Base-by-base conservation (phyloP, 1,140 invertebrate genomes). In the Brachionus angularis region DNA sequence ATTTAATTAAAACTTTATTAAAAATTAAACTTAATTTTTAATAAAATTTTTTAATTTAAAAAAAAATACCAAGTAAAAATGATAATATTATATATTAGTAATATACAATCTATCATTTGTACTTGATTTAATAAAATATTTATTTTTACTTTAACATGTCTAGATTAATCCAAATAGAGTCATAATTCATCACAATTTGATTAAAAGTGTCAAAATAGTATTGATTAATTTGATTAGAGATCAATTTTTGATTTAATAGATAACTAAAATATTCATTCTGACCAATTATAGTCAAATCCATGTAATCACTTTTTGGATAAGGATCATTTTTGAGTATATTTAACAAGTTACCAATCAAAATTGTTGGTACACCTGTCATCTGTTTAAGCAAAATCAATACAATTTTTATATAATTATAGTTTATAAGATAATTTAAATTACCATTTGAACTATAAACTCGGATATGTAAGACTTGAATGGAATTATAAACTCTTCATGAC, bases 401-500 rank as follows among this genome's bases (percentile, higher is more conserved):
- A 14, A 36, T 4, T 25, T 23, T 12, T 3, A 27, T 39, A 16
- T 39, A 14, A 12, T 27, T 23, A 23, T n/a, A n/a, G n/a, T n/a
- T n/a, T n/a, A n/a, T n/a, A n/a, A n/a, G n/a, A n/a, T n/a, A n/a
- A 21, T 23, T 0, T 16, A 36, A 23, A 21, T 29, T 58, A 58
- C 53, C 53, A 58, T 58, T 58, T 58, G 53, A 23, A 25, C 23
- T 3, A 58, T 58, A 58, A 58, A 58, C 18, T 58, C 53, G 2
- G 53, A 58, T 3, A 58, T 21, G n/a, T 58, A 58, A 23, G 21
- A 21, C 36, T 58, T 58, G 1, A 58, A 10, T 39, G 53, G 53
- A 21, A 21, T 23, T 12, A 39, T 14, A 4, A 58, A 39, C 36
- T 58, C 53, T 21, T 58, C 53, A 12, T 42, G 53, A 8, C n/a